These are phyloP conservation scores for Drosophila melanica DNA, from an alignment of 1,140 invertebrate species.

Conservation along the genomic window DNA sequence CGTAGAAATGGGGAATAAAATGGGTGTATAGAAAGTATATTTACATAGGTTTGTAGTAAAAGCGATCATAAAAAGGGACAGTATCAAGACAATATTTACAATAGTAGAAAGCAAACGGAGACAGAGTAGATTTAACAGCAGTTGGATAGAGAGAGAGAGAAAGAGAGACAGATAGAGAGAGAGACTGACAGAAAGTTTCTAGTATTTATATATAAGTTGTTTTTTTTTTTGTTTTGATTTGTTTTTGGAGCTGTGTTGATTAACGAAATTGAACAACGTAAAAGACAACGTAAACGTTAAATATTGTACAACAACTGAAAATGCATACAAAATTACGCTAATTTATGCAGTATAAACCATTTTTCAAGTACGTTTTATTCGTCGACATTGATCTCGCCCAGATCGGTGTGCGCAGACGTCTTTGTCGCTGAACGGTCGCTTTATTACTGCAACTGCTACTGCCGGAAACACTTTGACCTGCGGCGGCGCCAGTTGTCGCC, in stretches of 20 bases:
- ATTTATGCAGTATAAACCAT: conserved; percentile 54
- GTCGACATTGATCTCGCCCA: conserved; percentile 88
- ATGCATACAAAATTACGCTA: conserved; percentile 52
- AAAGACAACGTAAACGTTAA: conserved; percentile 51
- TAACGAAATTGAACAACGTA: conserved; percentile 62
- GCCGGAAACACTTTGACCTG: conserved; percentile 69
- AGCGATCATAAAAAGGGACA: conserved; percentile 56
- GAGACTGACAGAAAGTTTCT: conserved; percentile 42
- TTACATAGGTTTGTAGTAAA: conserved; percentile 54
- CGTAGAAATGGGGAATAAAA: conserved; percentile 24
- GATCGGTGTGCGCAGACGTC: conserved; percentile 89
- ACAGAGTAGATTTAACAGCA: conserved; percentile 40
- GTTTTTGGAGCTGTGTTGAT: conserved; percentile 56
- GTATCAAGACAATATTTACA: conserved; percentile 71
- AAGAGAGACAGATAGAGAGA: conserved; percentile 46
- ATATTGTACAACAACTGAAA: conserved; percentile 59
- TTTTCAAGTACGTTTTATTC: conserved; percentile 83
- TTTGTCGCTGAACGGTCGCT: conserved; percentile 84
- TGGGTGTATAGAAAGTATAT: conserved; percentile 41
- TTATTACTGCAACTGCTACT: conserved; percentile 83
- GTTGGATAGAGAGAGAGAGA: conserved; percentile 5
- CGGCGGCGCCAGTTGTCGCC: conserved; percentile 7
- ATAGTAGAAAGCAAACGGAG: conserved; percentile 55
- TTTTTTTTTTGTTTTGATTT: conserved; percentile 7
- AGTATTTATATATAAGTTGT: conserved; percentile 25